A percentile compares a stretch with the other conserved stretches of the same genome.
Evolutionary conservation across 2,888 invertebrate genomes (phyloP).

Genomic region (Nomada goodeniana): DNA sequence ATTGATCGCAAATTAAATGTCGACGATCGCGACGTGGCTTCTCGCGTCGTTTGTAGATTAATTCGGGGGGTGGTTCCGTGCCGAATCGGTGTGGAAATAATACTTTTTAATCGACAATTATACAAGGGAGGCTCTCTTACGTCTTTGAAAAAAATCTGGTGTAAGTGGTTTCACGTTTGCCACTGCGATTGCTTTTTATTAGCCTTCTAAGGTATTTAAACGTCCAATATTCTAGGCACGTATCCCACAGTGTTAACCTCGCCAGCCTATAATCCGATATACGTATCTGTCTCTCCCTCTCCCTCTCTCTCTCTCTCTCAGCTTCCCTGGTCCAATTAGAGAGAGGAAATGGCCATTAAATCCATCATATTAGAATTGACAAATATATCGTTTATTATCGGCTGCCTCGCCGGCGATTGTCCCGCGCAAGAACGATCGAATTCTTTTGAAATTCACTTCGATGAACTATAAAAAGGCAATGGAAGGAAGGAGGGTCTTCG

Average conservation of each 20-base stretch:
- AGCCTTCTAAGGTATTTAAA: conserved; percentile 32
- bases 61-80: neutral
- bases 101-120: neutral
- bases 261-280: conserved; percentile 46
- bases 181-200: conserved; percentile 3
- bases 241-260: conserved; percentile 40
- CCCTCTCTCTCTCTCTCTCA: neutral
- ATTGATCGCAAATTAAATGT: conserved; percentile 24
- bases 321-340: conserved; percentile 36
- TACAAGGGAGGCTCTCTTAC: neutral
- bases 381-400: conserved; percentile 18
- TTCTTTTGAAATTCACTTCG: neutral
- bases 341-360: conserved; percentile 28
- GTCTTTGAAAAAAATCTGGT: too few species aligned
- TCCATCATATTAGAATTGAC: conserved; percentile 21
- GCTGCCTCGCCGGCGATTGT: neutral
- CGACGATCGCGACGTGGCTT: neutral
- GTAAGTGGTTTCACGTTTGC: neutral
- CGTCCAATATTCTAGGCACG: conserved; percentile 46
- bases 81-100: neutral
- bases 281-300: neutral
- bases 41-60: neutral
- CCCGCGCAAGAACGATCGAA: neutral
- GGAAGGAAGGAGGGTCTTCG: neutral
- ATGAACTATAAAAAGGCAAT: neutral